phyloP scores from a whole-genome alignment of 2,113 vertebrate species.

The Burhinus bistriatus region DNA sequence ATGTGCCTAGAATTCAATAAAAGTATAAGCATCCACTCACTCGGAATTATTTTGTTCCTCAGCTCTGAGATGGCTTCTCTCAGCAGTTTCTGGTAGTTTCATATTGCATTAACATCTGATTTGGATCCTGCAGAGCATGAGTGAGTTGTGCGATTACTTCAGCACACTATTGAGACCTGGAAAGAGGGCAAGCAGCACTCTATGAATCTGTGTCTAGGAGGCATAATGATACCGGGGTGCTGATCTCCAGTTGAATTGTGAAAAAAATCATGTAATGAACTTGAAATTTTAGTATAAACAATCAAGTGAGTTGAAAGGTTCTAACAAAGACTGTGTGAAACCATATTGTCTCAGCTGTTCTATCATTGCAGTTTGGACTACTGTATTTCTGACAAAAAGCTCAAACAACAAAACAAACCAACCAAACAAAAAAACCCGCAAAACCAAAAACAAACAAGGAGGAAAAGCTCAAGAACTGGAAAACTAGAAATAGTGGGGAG shows the following conservation, averaged over 20 bases:
- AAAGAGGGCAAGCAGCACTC: background rate
- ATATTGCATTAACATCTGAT: background rate
- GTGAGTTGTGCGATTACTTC: background rate
- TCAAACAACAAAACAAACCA: background rate
- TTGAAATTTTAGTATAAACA: background rate
- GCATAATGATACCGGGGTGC: background rate
- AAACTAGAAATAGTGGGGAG: background rate
- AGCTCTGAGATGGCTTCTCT: background rate
- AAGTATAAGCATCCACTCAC: background rate
- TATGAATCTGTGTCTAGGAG: background rate
- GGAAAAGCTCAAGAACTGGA: background rate
- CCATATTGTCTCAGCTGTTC: background rate
- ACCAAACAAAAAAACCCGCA: background rate
- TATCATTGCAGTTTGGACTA: rapidly evolving
- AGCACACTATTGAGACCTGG: background rate
- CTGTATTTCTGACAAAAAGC: background rate
- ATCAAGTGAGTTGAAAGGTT: background rate
- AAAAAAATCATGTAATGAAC: background rate
- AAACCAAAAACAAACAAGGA: background rate
- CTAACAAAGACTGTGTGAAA: background rate
- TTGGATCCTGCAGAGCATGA: background rate
- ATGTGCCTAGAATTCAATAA: background rate
- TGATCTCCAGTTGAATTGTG: background rate
- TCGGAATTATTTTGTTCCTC: background rate
- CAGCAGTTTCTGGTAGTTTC: background rate